A percentile compares a stretch with the other conserved stretches of the same genome.
Conservation (phyloP, 2,888 invertebrate species). For the Chrysomela aeneicollis region DNA sequence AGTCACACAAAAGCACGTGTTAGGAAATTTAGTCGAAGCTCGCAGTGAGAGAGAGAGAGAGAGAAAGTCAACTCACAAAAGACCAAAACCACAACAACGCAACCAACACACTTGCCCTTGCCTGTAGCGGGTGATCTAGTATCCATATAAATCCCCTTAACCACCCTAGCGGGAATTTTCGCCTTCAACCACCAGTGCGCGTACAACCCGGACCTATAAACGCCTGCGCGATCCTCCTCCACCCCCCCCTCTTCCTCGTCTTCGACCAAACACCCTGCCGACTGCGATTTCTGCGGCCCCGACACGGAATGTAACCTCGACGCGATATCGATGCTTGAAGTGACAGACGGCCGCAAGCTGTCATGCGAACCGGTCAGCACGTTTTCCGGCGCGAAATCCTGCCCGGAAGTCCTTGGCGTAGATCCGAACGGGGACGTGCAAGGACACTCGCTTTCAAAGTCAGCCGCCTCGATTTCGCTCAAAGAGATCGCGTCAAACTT, state of each 20-base stretch:
- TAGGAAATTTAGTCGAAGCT: conserved; percentile 27
- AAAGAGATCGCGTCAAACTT: conserved; percentile 60
- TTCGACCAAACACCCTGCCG: conserved; percentile 47
- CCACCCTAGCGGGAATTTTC: conserved; percentile 74
- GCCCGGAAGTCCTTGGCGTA: conserved; percentile 73
- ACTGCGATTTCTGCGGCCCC: conserved; percentile 51
- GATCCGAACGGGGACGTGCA: conserved; percentile 79
- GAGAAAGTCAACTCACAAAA: conserved; percentile 28
- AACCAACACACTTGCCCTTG: conserved; percentile 58
- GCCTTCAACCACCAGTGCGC: conserved; percentile 95
- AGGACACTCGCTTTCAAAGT: conserved; percentile 74
- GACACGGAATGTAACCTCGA: conserved; percentile 64
- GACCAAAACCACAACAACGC: conserved; percentile 19
- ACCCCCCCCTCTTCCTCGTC: conserved; percentile 39
- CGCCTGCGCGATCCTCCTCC: conserved; percentile 55
- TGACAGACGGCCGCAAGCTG: conserved; percentile 64
- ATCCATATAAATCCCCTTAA: conserved; percentile 59
- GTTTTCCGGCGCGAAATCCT: conserved; percentile 67
- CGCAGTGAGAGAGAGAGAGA: conserved; percentile 25
- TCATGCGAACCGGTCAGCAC: conserved; percentile 64
- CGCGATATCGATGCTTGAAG: conserved; percentile 61
- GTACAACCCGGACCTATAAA: conserved; percentile 85
- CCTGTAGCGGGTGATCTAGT: conserved; percentile 58
- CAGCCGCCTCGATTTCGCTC: conserved; percentile 65
- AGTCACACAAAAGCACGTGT: conserved; percentile 44